Percentiles rank a stretch among this genome's conserved stretches.
phyloP scores from a whole-genome alignment of 92 coral and sea anemone genomes.

The Paragorgia papillata region DNA sequence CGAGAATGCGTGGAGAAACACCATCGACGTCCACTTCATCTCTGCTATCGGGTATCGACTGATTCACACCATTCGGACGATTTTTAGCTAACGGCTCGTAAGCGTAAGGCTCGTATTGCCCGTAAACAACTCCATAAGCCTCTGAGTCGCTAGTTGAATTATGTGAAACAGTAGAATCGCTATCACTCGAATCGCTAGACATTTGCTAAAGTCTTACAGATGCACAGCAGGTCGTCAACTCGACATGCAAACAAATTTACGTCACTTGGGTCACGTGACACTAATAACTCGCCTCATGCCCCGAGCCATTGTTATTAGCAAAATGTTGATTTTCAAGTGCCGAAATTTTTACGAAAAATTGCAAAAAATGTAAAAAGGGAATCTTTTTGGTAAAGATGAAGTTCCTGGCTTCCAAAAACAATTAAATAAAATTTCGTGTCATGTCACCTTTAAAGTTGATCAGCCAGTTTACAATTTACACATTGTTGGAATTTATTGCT shows the following conservation, averaged over 20 bases:
- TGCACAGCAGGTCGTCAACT: too few relatives aligned
- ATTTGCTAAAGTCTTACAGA: not conserved
- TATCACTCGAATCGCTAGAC: slow-evolving; percentile 17
- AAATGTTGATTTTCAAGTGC: too few relatives aligned
- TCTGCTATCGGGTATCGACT: not conserved
- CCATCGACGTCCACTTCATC: slow-evolving; percentile 33
- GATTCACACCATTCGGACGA: not conserved
- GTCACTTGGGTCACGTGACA: slow-evolving; percentile 1
- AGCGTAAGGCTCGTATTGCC: slow-evolving; percentile 26
- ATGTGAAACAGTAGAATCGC: slow-evolving; percentile 10
- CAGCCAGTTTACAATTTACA: too few relatives aligned
- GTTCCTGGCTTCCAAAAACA: too few relatives aligned
- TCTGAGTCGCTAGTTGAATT: slow-evolving; percentile 18
- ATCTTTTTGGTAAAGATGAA: too few relatives aligned
- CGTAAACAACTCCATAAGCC: slow-evolving; percentile 21
- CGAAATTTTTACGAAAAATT: too few relatives aligned
- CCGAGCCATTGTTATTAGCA: not conserved
- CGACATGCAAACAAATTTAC: slow-evolving; percentile 10
- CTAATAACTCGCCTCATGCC: not conserved
- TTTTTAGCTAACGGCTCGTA: slow-evolving; percentile 18
- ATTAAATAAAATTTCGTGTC: too few relatives aligned
- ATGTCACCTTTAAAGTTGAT: too few relatives aligned
- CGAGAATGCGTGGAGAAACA: slow-evolving; percentile 13
- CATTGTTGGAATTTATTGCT: too few relatives aligned
- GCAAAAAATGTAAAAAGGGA: too few relatives aligned